Percentiles rank a stretch among this genome's conserved stretches.
Conservation (phyloP, 1,140 invertebrate species). For the Ooceraea biroi region DNA sequence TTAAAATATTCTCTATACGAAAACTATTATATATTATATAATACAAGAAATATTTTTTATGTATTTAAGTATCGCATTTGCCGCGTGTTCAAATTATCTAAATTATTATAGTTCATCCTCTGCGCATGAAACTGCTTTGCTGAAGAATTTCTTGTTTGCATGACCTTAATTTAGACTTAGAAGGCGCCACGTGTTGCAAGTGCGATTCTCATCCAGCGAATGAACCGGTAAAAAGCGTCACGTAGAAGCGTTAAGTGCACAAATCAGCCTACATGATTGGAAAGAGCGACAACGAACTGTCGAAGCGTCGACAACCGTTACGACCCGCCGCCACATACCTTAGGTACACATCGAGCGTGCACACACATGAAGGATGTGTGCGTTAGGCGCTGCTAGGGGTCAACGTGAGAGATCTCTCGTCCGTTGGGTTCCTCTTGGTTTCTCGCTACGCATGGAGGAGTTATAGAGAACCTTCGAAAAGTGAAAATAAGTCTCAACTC, state of each 20-base stretch:
- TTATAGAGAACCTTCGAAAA: neutral
- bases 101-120: neutral
- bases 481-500: neutral
- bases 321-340: conserved; percentile 64
- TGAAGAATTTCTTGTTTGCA: neutral
- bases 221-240: conserved; percentile 22
- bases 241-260: conserved; percentile 59
- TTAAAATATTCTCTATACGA: too few relatives aligned
- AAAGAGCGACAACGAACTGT: conserved; percentile 70
- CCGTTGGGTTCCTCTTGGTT: too few relatives aligned
- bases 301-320: conserved; percentile 73
- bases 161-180: neutral
- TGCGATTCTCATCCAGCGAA: neutral
- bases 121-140: neutral
- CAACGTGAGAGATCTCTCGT: conserved; percentile 53
- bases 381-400: conserved; percentile 56
- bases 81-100: neutral
- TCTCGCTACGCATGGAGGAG: neutral
- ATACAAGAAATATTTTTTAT: neutral
- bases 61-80: too few relatives aligned
- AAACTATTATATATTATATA: too few relatives aligned
- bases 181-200: conserved; percentile 19
- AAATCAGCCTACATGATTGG: conserved; percentile 64
- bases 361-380: conserved; percentile 33
- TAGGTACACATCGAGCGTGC: conserved; percentile 25